Percentiles rank a stretch among this genome's conserved stretches.
phyloP scores from a whole-genome alignment of 2,888 invertebrate genomes.

The Chromoteleia sp. region DNA sequence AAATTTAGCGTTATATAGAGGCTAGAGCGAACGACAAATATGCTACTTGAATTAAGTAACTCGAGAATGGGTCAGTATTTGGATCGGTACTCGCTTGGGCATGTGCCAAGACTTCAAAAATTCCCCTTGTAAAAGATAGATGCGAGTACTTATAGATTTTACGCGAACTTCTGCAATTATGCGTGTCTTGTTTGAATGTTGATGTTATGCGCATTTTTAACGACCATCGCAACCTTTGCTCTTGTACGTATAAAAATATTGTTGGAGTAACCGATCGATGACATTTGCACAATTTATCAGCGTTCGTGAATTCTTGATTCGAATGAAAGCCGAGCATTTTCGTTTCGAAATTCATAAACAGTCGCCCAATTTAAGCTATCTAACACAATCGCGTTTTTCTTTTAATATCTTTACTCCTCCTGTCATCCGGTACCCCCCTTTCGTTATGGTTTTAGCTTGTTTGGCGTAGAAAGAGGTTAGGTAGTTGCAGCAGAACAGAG shows the following conservation, averaged over 20 bases:
- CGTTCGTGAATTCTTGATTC: neutral
- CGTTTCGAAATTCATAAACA: neutral
- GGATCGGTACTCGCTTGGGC: slow-evolving; percentile 33
- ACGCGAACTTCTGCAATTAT: slow-evolving; percentile 3
- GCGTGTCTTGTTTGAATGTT: slow-evolving; percentile 13
- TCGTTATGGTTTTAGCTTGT: slow-evolving; percentile 37
- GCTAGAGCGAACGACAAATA: slow-evolving; percentile 22
- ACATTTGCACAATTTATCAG: neutral
- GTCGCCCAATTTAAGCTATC: neutral
- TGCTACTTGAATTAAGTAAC: slow-evolving; percentile 46
- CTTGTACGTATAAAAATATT: neutral
- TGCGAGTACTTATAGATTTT: slow-evolving; percentile 40
- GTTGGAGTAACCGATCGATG: neutral
- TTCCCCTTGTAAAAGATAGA: slow-evolving; percentile 34
- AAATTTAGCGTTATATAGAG: neutral
- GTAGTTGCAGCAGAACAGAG: neutral
- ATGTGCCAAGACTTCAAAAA: slow-evolving; percentile 42
- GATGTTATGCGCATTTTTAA: slow-evolving; percentile 3
- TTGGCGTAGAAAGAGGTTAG: too few species aligned
- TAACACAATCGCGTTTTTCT: slow-evolving; percentile 15
- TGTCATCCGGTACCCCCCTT: slow-evolving; percentile 20
- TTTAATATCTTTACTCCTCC: slow-evolving; percentile 28
- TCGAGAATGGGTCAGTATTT: slow-evolving; percentile 46
- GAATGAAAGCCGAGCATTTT: neutral
- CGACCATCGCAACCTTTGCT: neutral